Percentiles rank a stretch among this genome's conserved stretches.
phyloP scores from a whole-genome alignment of 2,113 vertebrate species.

The Osmerus mordax region DNA sequence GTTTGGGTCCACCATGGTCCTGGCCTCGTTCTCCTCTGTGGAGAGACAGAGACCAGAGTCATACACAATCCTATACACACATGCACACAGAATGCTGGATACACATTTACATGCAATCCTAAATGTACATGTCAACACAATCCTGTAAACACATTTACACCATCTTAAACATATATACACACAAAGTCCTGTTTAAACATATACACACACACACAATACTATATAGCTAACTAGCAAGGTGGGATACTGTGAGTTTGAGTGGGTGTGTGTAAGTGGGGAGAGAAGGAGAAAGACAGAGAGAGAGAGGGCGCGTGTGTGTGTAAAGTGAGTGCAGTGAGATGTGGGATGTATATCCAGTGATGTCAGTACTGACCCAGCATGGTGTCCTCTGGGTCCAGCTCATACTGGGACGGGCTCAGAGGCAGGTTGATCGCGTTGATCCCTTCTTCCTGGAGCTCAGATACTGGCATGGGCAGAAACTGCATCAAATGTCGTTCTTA shows the following conservation, averaged over 20 bases:
- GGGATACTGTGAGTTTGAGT: conserved; percentile 2
- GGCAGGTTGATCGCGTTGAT: conserved; percentile 99
- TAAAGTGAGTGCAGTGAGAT: background rate
- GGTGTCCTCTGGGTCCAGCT: conserved; percentile 97
- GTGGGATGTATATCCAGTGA: too few relatives aligned
- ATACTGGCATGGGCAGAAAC: conserved; percentile 73
- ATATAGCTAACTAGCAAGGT: background rate
- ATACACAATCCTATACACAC: background rate
- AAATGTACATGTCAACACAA: too few relatives aligned
- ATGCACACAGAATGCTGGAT: too few relatives aligned
- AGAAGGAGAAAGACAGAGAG: background rate
- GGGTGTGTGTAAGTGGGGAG: background rate
- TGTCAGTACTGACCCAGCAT: conserved; percentile 85
- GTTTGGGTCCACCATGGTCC: conserved; percentile 93
- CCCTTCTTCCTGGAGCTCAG: conserved; percentile 97
- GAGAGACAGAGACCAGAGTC: background rate
- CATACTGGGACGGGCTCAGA: conserved; percentile 92
- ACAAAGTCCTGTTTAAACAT: too few relatives aligned
- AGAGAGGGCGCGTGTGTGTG: background rate
- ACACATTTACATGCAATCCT: too few relatives aligned
- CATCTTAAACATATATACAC: too few relatives aligned
- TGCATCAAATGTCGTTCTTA: background rate
- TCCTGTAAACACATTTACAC: too few relatives aligned
- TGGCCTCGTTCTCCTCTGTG: conserved; percentile 94
- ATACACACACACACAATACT: background rate